Evolutionary conservation across 2,113 vertebrate genomes (phyloP).

Genomic region (Salvelinus fontinalis): DNA sequence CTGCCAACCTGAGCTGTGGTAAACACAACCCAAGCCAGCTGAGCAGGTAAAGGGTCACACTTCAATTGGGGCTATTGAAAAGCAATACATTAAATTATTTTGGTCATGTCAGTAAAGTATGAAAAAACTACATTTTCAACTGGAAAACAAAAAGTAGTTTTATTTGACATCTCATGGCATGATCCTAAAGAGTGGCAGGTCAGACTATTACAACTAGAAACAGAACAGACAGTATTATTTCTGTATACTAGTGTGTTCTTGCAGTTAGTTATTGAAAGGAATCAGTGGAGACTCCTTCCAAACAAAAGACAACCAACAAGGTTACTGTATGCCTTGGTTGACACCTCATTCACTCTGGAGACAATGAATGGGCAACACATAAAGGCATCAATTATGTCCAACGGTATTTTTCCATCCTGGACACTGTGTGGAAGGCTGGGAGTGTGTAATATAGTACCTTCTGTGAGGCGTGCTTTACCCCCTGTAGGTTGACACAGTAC

Average conservation of each 20-base stretch:
- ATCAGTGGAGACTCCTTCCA: not conserved
- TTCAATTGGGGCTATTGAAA: too few relatives aligned
- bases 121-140: too few relatives aligned
- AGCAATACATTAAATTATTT: too few relatives aligned
- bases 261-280: not conserved
- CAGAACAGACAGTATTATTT: not conserved
- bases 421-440: not conserved
- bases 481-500: slow-evolving; percentile 76
- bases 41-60: too few relatives aligned
- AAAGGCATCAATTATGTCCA: not conserved
- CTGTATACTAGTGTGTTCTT: not conserved
- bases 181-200: not conserved
- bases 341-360: slow-evolving; percentile 6
- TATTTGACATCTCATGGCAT: too few relatives aligned
- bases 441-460: slow-evolving; percentile 60
- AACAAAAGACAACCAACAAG: not conserved
- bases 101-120: too few relatives aligned
- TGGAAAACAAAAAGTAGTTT: too few relatives aligned
- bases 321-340: slow-evolving; percentile 12
- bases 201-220: not conserved
- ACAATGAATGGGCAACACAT: slow-evolving; percentile 5
- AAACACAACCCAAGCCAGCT: too few relatives aligned
- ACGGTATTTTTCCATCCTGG: too few relatives aligned
- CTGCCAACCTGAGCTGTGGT: too few relatives aligned
- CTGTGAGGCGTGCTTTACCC: slow-evolving; percentile 77